phyloP scores from a whole-genome alignment of 2,113 vertebrate species.

The Pseudois nayaur region DNA sequence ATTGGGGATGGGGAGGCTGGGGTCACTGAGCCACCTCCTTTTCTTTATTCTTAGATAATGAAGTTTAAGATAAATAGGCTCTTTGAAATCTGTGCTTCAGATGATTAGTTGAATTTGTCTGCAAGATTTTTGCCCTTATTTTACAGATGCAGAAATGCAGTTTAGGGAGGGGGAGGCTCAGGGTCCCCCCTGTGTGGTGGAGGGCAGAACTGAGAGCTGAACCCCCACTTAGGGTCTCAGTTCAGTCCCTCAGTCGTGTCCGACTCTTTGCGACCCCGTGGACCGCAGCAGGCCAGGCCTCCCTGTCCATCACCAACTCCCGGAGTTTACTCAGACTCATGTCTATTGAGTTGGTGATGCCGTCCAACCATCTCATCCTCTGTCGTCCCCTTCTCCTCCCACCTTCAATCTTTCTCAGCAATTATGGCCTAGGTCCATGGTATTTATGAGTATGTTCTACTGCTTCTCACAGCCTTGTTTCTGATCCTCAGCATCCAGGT shows the following conservation, averaged over 20 bases:
- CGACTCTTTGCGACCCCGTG: neutral
- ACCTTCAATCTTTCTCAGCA: neutral
- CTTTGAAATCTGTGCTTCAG: neutral
- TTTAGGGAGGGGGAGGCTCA: neutral
- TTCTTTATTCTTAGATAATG: neutral
- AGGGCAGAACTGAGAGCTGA: neutral
- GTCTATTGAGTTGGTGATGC: neutral
- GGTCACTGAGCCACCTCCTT: neutral
- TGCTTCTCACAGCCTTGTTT: neutral
- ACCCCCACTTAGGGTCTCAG: neutral
- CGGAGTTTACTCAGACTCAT: neutral
- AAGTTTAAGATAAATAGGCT: neutral
- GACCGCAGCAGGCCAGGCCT: neutral
- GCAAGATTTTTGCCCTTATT: neutral
- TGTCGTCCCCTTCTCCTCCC: neutral
- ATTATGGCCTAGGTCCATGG: neutral
- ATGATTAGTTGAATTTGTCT: neutral
- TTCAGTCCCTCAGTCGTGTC: rapidly evolving
- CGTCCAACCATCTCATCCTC: neutral
- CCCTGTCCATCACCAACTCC: neutral
- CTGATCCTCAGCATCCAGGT: neutral
- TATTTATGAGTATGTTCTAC: neutral
- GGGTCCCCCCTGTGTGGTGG: rapidly evolving
- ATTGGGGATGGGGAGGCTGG: neutral
- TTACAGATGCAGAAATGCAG: neutral